Conservation (phyloP, 1,140 invertebrate species). For the Stegodyphus mimosarum region DNA sequence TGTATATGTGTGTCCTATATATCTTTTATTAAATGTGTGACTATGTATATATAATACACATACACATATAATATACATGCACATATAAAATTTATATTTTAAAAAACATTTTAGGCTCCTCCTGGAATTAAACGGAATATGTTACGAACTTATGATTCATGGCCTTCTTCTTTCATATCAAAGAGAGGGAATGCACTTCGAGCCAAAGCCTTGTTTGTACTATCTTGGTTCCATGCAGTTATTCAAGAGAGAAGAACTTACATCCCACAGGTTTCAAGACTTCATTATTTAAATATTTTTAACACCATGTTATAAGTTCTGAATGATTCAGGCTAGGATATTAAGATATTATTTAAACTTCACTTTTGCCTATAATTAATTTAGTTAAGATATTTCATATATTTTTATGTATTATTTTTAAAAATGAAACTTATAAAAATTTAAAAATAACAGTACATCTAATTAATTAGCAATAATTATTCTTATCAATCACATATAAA, state of each 20-base stretch:
- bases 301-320: too few relatives aligned
- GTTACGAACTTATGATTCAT: slow-evolving; percentile 73
- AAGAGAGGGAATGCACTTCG: slow-evolving; percentile 70
- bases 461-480: too few relatives aligned
- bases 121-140: slow-evolving; percentile 77
- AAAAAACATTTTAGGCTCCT: slow-evolving; percentile 71
- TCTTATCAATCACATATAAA: too few relatives aligned
- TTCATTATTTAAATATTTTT: neutral
- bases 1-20: too few relatives aligned
- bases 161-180: slow-evolving; percentile 71
- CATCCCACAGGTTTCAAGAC: slow-evolving; percentile 76
- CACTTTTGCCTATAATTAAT: too few relatives aligned
- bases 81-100: neutral
- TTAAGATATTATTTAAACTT: too few relatives aligned
- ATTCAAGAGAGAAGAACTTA: slow-evolving; percentile 88
- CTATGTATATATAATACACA: neutral
- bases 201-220: slow-evolving; percentile 75
- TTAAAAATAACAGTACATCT: too few relatives aligned
- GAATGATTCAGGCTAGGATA: too few relatives aligned
- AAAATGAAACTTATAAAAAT: too few relatives aligned
- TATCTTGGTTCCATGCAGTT: slow-evolving; percentile 87
- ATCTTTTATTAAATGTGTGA: too few relatives aligned
- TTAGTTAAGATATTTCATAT: too few relatives aligned
- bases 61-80: neutral
- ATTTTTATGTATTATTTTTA: too few relatives aligned